Evolutionary conservation across 2,797 vertebrate genomes (phyloP).

Genomic region (Alectoris magna): DNA sequence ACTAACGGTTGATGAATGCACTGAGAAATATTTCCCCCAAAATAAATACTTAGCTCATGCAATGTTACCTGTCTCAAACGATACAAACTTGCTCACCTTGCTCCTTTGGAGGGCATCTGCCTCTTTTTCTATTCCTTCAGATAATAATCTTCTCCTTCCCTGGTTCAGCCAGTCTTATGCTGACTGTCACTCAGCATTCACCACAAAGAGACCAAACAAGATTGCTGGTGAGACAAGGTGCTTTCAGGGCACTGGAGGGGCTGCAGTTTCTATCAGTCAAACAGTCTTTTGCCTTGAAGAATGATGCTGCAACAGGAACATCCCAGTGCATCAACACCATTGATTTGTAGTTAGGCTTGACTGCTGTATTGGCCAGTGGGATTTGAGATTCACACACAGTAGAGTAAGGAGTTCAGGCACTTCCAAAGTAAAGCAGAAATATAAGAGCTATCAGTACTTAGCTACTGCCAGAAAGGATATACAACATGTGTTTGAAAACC

Average conservation of each 20-base stretch:
- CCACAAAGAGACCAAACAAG: neutral
- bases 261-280: neutral
- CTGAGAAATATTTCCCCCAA: neutral
- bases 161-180: neutral
- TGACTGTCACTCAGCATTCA: neutral
- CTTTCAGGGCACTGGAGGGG: neutral
- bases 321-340: neutral
- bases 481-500: neutral
- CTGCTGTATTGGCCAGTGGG: fast-evolving
- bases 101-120: neutral
- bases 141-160: neutral
- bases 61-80: neutral
- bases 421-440: neutral
- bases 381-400: neutral
- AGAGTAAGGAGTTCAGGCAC: neutral
- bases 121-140: neutral
- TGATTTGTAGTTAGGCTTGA: fast-evolving
- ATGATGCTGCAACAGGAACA: neutral
- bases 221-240: neutral
- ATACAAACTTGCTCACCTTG: neutral
- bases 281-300: neutral
- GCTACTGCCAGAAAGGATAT: neutral
- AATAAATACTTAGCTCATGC: neutral
- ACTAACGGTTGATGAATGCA: neutral
- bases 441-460: neutral